These are phyloP conservation scores for Ctenoplectra terminalis DNA, from an alignment of 1,140 invertebrate species.

Conservation along the genomic window DNA sequence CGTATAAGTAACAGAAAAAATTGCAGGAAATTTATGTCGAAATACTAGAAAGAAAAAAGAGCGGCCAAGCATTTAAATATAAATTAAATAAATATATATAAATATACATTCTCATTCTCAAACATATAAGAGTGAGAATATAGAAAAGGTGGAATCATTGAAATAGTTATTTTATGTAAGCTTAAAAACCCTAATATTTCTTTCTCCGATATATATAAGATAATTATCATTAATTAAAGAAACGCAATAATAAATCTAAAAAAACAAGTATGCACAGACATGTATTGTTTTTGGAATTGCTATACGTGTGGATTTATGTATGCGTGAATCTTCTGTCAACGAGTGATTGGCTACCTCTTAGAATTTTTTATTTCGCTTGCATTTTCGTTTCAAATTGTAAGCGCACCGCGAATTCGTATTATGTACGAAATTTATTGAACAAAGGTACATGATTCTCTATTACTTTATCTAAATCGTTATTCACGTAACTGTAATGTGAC, in stretches of 20 bases:
- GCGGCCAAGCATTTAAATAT: conserved; percentile 58
- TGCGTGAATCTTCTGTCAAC: conserved; percentile 41
- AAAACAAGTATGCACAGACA: conserved; percentile 25
- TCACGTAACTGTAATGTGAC: conserved; percentile 70
- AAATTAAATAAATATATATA: conserved; percentile 56
- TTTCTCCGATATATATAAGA: conserved; percentile 54
- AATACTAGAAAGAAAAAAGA: conserved; percentile 9
- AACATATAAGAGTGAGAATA: conserved; percentile 49
- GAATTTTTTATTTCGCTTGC: conserved; percentile 58
- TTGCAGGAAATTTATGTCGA: conserved; percentile 31
- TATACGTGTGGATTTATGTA: conserved; percentile 11
- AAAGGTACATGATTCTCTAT: conserved; percentile 25
- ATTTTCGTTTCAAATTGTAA: conserved; percentile 50
- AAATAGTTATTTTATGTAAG: conserved; percentile 63
- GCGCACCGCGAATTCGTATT: conserved; percentile 49
- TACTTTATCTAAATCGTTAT: conserved; percentile 54
- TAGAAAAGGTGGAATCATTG: conserved; percentile 60
- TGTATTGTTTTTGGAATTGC: conserved; percentile 14
- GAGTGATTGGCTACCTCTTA: conserved; percentile 46
- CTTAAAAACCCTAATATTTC: conserved; percentile 62
- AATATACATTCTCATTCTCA: conserved; percentile 56
- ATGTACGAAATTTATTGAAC: conserved; percentile 45
- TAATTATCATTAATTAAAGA: conserved; percentile 39
- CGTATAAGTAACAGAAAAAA: neutral
- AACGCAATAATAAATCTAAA: neutral